These are phyloP conservation scores for Paratrypauchen microcephalus DNA, from an alignment of 2,797 vertebrate species.

Conservation along the genomic window DNA sequence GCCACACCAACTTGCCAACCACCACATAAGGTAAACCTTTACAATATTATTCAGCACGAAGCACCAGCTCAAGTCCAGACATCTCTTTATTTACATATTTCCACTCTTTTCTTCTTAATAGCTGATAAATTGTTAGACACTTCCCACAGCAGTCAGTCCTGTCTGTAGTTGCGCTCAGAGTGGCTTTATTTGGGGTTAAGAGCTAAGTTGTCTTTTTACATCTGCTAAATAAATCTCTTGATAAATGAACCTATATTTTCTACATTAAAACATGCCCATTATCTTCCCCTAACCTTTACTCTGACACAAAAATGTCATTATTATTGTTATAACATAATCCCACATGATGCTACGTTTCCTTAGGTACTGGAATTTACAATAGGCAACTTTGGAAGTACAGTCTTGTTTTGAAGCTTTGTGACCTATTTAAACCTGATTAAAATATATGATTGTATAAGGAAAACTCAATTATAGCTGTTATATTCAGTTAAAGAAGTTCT, in stretches of 20 bases:
- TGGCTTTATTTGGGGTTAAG: constrained; percentile 9
- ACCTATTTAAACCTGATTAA: neutral
- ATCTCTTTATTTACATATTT: constrained; percentile 4
- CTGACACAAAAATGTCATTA: neutral
- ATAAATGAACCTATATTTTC: neutral
- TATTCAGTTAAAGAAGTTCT: neutral
- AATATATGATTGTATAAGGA: neutral
- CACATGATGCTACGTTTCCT: neutral
- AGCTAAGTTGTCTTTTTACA: constrained; percentile 2
- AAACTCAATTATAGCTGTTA: neutral
- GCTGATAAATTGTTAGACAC: neutral
- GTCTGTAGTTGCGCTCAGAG: neutral
- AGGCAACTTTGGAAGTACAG: neutral
- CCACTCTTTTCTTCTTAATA: neutral
- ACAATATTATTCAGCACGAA: neutral
- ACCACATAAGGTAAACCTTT: neutral
- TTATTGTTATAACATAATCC: constrained; percentile 2
- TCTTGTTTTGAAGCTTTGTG: constrained; percentile 2
- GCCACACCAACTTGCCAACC: neutral
- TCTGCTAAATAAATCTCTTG: constrained; percentile 3
- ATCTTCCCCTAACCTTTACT: neutral
- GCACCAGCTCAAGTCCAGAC: neutral
- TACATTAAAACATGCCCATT: constrained; percentile 4
- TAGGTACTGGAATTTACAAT: neutral
- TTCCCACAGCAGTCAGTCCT: neutral